Evolutionary conservation across 2,113 vertebrate species (phyloP).

Genomic region (Bagarius yarrelli): DNA sequence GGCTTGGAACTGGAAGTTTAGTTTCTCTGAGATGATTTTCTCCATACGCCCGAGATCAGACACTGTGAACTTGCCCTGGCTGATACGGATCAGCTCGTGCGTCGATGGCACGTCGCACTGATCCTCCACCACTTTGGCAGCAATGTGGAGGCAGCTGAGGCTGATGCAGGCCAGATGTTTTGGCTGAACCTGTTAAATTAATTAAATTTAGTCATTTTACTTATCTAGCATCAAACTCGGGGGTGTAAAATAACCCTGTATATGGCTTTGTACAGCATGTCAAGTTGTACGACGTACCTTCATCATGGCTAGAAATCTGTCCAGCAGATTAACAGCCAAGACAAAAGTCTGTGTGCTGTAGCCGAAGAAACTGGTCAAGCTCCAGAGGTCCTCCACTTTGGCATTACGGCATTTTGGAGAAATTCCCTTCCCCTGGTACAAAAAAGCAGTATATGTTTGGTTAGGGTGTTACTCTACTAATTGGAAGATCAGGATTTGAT

Average conservation of each 20-base stretch:
- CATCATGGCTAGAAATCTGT: constrained; percentile 95
- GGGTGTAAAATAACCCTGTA: not conserved
- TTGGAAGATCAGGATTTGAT: no score
- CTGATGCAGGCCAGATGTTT: constrained; percentile 97
- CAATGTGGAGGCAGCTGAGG: constrained; percentile 89
- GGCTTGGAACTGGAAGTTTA: constrained; percentile 91
- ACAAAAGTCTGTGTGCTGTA: constrained; percentile 94
- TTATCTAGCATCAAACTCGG: not conserved
- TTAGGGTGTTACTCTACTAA: no score
- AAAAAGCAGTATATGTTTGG: not conserved
- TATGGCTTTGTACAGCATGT: not conserved
- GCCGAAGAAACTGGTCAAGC: constrained; percentile 92
- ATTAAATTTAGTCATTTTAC: not conserved
- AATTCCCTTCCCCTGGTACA: constrained; percentile 79
- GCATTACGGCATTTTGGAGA: constrained; percentile 86
- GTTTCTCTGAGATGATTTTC: constrained; percentile 91
- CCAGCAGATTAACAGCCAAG: constrained; percentile 91
- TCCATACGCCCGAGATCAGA: constrained; percentile 95
- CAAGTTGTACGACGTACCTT: constrained; percentile 80
- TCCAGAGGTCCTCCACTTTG: constrained; percentile 94
- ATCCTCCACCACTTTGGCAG: constrained; percentile 83
- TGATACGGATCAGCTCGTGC: constrained; percentile 93
- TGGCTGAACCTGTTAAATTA: constrained; percentile 80
- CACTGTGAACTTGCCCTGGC: constrained; percentile 92
- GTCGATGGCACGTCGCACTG: constrained; percentile 82